phyloP scores from a whole-genome alignment of 2,797 vertebrate genomes.

The Characodon lateralis region DNA sequence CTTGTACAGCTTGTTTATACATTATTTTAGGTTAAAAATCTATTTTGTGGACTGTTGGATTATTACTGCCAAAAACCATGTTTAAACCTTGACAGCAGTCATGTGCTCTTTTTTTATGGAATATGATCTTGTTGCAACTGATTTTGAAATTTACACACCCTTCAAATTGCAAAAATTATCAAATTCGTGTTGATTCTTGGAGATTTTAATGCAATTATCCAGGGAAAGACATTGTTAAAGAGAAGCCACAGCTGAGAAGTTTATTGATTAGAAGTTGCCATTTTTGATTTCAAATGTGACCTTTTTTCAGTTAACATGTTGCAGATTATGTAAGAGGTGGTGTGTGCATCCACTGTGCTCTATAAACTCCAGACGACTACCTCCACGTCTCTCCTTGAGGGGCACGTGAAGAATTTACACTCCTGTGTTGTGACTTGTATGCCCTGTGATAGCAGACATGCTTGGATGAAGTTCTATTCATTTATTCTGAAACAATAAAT shows the following conservation, averaged over 20 bases:
- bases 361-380: conserved; percentile 50
- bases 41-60: background rate
- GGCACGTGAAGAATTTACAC: conserved; percentile 46
- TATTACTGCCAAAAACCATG: conserved; percentile 18
- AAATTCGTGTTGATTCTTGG: background rate
- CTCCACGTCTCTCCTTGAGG: conserved; percentile 58
- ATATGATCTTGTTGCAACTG: background rate
- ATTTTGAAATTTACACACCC: background rate
- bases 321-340: conserved; percentile 6
- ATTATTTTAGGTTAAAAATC: background rate
- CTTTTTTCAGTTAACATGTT: conserved; percentile 3
- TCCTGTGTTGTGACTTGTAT: conserved; percentile 58
- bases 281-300: background rate
- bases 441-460: conserved; percentile 45
- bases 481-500: conserved; percentile 70
- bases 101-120: background rate
- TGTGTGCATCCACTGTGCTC: conserved; percentile 19
- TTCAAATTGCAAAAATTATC: background rate
- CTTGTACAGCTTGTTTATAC: background rate
- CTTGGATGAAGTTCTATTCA: conserved; percentile 38
- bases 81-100: conserved; percentile 9
- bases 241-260: background rate
- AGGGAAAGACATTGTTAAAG: background rate
- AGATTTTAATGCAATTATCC: background rate
- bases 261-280: background rate